Conservation (phyloP, 2,113 vertebrate species). For the Rhodinocichla rosea region DNA sequence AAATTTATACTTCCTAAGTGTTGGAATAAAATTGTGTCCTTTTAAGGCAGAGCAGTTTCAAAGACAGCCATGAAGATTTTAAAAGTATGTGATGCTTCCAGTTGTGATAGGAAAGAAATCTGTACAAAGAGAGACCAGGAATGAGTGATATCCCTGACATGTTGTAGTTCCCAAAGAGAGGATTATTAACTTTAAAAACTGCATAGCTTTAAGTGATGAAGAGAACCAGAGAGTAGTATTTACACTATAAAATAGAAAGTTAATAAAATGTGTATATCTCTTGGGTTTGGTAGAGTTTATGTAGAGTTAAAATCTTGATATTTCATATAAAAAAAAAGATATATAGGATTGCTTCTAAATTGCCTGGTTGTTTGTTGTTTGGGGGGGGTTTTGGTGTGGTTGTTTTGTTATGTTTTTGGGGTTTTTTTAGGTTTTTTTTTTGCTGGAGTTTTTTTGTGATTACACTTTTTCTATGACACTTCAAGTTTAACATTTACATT, state of each 20-base stretch:
- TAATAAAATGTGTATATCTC: neutral
- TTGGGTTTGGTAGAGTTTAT: neutral
- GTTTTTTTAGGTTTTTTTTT: neutral
- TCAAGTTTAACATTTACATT: neutral
- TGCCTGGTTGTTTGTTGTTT: neutral
- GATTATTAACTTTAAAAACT: neutral
- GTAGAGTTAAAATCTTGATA: neutral
- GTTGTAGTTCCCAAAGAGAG: neutral
- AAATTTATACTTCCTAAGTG: neutral
- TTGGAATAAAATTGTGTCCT: neutral
- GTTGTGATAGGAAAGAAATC: neutral
- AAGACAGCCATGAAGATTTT: neutral
- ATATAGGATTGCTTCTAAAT: neutral
- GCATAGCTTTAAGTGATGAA: neutral
- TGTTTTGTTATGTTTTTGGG: neutral
- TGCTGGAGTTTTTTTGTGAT: neutral
- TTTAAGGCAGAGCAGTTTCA: neutral
- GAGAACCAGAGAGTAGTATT: neutral
- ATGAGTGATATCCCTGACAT: neutral
- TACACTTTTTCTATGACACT: neutral
- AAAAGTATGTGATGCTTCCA: neutral
- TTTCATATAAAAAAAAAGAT: neutral
- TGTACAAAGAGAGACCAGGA: neutral
- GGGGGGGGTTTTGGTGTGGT: rapidly evolving
- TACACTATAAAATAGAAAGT: neutral